Percentiles rank a stretch among this genome's conserved stretches.
phyloP scores from a whole-genome alignment of 2,113 vertebrate species.

The Psephotus haematonotus region DNA sequence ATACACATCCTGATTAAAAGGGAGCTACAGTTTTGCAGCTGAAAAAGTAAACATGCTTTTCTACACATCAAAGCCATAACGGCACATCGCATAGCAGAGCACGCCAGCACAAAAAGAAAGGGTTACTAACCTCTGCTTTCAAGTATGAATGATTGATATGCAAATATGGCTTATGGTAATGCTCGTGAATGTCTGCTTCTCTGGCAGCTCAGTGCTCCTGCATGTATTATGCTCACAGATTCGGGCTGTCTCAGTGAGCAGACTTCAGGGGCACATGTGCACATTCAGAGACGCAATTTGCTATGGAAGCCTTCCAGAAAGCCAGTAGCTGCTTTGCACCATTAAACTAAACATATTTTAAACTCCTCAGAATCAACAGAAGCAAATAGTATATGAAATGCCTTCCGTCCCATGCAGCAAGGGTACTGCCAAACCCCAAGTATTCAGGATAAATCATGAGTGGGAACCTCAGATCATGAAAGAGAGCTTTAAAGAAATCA shows the following conservation, averaged over 20 bases:
- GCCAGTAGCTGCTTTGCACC: neutral
- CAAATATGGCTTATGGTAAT: constrained; percentile 42
- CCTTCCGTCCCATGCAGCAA: neutral
- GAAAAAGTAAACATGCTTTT: neutral
- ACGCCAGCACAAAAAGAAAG: neutral
- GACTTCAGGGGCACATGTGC: neutral
- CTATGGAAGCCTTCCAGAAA: constrained; percentile 50
- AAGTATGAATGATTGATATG: constrained; percentile 45
- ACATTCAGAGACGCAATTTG: neutral
- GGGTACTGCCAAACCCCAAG: constrained; percentile 38
- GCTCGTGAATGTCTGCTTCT: neutral
- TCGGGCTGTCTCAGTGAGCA: neutral
- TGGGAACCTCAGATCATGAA: constrained; percentile 3
- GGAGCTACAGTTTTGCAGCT: neutral
- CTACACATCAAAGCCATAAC: neutral
- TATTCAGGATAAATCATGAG: constrained; percentile 18
- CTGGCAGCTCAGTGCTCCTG: neutral
- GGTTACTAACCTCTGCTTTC: constrained; percentile 44
- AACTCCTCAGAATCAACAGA: constrained; percentile 5
- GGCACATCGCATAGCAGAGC: neutral
- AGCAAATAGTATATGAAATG: constrained; percentile 5
- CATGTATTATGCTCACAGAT: neutral
- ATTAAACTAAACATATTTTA: constrained; percentile 27
- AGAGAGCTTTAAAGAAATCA: constrained; percentile 30
- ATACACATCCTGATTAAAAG: neutral